These are phyloP conservation scores for Picus viridis DNA, from an alignment of 2,797 vertebrate species.

Conservation along the genomic window DNA sequence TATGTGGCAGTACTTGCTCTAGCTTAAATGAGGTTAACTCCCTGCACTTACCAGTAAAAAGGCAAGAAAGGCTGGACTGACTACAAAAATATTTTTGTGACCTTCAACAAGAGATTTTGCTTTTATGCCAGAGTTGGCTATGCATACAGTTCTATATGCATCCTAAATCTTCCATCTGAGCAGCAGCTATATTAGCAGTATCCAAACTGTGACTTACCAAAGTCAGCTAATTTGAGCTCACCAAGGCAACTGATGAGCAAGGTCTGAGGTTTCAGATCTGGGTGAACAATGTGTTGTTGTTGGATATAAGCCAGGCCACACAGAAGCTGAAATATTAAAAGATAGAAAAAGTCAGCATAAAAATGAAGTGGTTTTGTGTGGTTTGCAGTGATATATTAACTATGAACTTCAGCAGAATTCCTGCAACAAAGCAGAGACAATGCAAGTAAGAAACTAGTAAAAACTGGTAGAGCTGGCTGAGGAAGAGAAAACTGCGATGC, in stretches of 20 bases:
- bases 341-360: constrained; percentile 75
- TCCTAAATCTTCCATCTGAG: constrained; percentile 34
- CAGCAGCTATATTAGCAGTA: background rate
- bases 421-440: constrained; percentile 48
- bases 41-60: background rate
- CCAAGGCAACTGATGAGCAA: constrained; percentile 93
- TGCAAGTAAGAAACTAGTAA: constrained; percentile 19
- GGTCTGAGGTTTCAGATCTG: constrained; percentile 94
- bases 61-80: background rate
- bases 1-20: background rate
- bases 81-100: constrained; percentile 25
- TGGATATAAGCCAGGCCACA: constrained; percentile 89
- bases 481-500: background rate
- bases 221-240: constrained; percentile 93
- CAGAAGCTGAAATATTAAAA: constrained; percentile 94
- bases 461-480: background rate
- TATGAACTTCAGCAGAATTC: constrained; percentile 60
- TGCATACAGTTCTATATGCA: constrained; percentile 16
- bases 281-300: constrained; percentile 87
- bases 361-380: constrained; percentile 37
- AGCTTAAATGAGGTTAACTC: constrained; percentile 13
- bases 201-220: constrained; percentile 80
- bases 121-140: constrained; percentile 17
- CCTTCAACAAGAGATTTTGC: constrained; percentile 22
- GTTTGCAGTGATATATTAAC: constrained; percentile 20